These are phyloP conservation scores for Noctua janthina DNA, from an alignment of 2,888 invertebrate genomes.

Conservation along the genomic window DNA sequence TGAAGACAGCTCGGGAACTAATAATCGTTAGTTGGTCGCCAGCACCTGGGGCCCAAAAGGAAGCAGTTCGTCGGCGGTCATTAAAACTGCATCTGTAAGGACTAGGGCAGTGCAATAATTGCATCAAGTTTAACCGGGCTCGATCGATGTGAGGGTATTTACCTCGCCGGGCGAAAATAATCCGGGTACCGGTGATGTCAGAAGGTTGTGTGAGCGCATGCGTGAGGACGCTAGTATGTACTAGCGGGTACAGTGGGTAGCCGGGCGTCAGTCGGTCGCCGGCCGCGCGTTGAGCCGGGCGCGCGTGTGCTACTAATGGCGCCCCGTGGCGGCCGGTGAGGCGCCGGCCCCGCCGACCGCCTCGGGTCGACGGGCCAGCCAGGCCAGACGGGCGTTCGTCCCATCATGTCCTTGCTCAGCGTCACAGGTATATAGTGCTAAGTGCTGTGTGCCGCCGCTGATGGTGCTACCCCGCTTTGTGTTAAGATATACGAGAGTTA, in stretches of 20 bases:
- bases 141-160: constrained; percentile 91
- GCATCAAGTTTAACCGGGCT: constrained; percentile 89
- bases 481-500: constrained; percentile 71
- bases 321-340: constrained; percentile 90
- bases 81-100: constrained; percentile 82
- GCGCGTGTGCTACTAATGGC: constrained; percentile 86
- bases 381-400: constrained; percentile 81
- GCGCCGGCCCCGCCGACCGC: constrained; percentile 90
- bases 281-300: constrained; percentile 87
- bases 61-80: constrained; percentile 66
- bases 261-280: constrained; percentile 83
- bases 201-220: constrained; percentile 74
- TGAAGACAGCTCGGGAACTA: constrained; percentile 29
- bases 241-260: constrained; percentile 62
- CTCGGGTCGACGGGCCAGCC: constrained; percentile 89
- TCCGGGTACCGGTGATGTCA: constrained; percentile 90
- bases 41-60: constrained; percentile 39
- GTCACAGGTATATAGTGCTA: constrained; percentile 87
- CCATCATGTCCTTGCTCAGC: constrained; percentile 90
- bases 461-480: constrained; percentile 75
- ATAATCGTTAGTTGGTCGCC: constrained; percentile 26
- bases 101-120: constrained; percentile 90
- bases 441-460: constrained; percentile 73
- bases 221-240: constrained; percentile 72
- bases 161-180: constrained; percentile 90